Percentiles rank a stretch among this genome's conserved stretches.
Conservation (phyloP, 2,797 vertebrate species). For the Sternotherus odoratus region DNA sequence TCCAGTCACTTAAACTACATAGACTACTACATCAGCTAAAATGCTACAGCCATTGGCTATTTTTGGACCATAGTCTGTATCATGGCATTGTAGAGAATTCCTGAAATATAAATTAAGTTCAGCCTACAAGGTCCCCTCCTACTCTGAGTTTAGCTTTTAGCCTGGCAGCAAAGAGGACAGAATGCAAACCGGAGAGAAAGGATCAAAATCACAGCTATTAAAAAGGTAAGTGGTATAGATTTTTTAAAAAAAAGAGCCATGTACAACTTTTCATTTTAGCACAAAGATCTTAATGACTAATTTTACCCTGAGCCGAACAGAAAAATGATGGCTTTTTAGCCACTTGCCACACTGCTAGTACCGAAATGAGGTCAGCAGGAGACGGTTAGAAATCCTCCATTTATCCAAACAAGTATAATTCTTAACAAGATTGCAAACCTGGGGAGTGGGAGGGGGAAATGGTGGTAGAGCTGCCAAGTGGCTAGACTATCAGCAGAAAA, state of each 20-base stretch:
- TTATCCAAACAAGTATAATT: slow-evolving; percentile 45
- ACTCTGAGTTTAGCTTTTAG: neutral
- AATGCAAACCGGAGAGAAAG: slow-evolving; percentile 22
- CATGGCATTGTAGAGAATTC: neutral
- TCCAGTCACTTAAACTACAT: neutral
- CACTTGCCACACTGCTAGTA: slow-evolving; percentile 35
- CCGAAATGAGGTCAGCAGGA: slow-evolving; percentile 38
- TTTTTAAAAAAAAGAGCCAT: neutral
- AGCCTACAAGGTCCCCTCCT: neutral
- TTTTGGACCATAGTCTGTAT: neutral
- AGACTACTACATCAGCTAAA: neutral
- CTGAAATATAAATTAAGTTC: neutral
- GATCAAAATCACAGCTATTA: slow-evolving; percentile 17
- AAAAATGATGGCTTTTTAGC: slow-evolving; percentile 48
- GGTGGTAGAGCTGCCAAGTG: neutral
- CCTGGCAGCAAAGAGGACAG: neutral
- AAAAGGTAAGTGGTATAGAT: slow-evolving; percentile 13
- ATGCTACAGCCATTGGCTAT: neutral
- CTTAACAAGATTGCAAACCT: slow-evolving; percentile 48
- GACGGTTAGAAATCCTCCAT: slow-evolving; percentile 38
- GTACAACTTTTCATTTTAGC: slow-evolving; percentile 35
- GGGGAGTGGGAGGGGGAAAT: neutral
- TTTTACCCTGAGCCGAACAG: slow-evolving; percentile 41
- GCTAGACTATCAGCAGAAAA: neutral
- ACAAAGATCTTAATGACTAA: slow-evolving; percentile 24